These are phyloP conservation scores for Netelia fuscicornis DNA, from an alignment of 2,888 invertebrate genomes.

Conservation along the genomic window DNA sequence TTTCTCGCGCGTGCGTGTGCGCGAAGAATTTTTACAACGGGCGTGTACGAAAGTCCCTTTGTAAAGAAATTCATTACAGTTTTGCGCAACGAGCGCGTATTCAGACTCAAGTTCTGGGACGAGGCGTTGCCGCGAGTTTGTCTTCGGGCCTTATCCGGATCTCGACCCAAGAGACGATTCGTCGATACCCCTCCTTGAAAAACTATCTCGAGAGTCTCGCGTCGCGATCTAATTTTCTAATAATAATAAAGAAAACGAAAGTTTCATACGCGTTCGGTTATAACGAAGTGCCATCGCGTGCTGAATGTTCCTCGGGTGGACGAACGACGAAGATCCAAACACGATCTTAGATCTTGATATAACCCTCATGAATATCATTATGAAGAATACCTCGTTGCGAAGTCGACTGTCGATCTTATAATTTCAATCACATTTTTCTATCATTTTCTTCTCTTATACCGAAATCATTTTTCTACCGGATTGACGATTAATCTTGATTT, in stretches of 20 bases:
- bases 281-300: conserved; percentile 6
- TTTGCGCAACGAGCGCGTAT: conserved; percentile 58
- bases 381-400: not conserved
- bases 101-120: conserved; percentile 29
- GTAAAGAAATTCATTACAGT: conserved; percentile 62
- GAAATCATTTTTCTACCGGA: not conserved
- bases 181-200: conserved; percentile 16
- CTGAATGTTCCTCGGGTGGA: not conserved
- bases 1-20: not conserved
- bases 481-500: not conserved
- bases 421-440: not conserved
- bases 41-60: conserved; percentile 60
- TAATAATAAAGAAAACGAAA: conserved; percentile 19
- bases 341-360: conserved; percentile 19
- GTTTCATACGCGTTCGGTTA: not conserved
- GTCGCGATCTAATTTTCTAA: conserved; percentile 18
- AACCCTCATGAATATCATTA: conserved; percentile 25
- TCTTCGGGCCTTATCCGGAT: conserved; percentile 54
- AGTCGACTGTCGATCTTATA: not conserved
- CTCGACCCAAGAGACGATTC: conserved; percentile 12
- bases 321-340: not conserved
- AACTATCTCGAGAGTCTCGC: not conserved
- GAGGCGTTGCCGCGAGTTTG: conserved; percentile 13
- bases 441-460: not conserved
- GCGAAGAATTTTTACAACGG: conserved; percentile 41